Base-by-base conservation (phyloP, 1,140 invertebrate species). In the Campoletis sonorensis region DNA sequence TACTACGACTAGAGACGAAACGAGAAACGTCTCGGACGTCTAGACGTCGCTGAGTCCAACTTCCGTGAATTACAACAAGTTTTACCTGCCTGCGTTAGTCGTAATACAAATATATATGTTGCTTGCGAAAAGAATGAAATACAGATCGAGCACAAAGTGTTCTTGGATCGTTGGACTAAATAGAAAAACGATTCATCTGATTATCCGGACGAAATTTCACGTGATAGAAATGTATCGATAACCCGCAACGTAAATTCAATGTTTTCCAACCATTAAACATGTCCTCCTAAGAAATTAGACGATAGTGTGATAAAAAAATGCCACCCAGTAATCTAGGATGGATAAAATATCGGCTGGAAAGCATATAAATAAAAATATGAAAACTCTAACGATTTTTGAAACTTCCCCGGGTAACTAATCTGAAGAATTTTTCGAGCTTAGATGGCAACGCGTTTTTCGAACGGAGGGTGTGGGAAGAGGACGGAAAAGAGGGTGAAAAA, bases 1-100 rank as follows among this genome's bases (percentile, higher is more conserved):
- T 72, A 68, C 4, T 58, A 64, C 61, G 61, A 23, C 33, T 45
- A 72, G 70, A 72, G 30, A 70, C 16, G 30, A 70, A 40, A 70
- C 16, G 30, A 70, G 68, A 70, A 37, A 72, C 18, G 37, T 72
- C 33, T 72, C 8, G 8, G 5, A 21, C 18, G 70, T 72, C 70
- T 49, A 72, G 70, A 72, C 70, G 70, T 8, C 16, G n/a, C n/a
- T 37, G 37, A 72, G 70, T 26, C 70, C n/a, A 72, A 40, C 45
- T 72, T 72, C 70, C 33, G 21, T n/a, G 70, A 72, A 72, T 72
- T 49, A 10, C n/a, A 72, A 1, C 1, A 26, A 64, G 4, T 26
- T 23, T 64, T 64, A 23, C 11, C 61, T 54, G 18, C 4, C 51
- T 54, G 51, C n/a, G 18, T n/a, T 54, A 18, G 16, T 54, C 51